Evolutionary conservation across 2,113 vertebrate genomes (phyloP), one percentile per base, ranked within the genome.

Genomic region (Larimichthys polyactis): DNA sequence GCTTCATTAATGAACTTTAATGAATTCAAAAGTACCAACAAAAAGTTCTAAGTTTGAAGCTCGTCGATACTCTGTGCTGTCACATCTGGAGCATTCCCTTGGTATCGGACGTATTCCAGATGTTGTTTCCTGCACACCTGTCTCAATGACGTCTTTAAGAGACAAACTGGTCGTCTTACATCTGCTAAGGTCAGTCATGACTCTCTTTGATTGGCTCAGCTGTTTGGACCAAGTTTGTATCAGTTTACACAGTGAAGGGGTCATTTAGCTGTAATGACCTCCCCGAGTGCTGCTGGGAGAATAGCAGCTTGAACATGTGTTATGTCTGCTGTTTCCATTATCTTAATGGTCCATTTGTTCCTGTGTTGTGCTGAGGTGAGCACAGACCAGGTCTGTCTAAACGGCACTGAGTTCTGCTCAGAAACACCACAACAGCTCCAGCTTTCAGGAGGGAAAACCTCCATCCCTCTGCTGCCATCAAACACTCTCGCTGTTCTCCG

Each of bases 201-300:
- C 54, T 14, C n/a, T 12, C n/a, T 55, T 5, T 55, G n/a, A 55
- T 55, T 55, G 11, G 54, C 11, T 55, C n/a, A 1, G 54, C 54
- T 55, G 49, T 52, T 52, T 52, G 49, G 49, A 20, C 19, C 17
- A 7, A 52, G n/a, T 7, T 55, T 40, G 36, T 40, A 24, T 55
- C 11, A 5, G n/a, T 55, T 55, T 22, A 55, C 10, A 55, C n/a
- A 55, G 52, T 11, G 52, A 55, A 22, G 20, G 19, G 10, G n/a
- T 55, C 52, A 55, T 55, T 55, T 55, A 55, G 52, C 20, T 55
- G 52, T 55, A 55, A 55, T 55, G 52, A 55, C 52, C n/a, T 55
- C 54, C 54, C 11, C 11, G n/a, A 12, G 54, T 22, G n/a, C 54
- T 55, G n/a, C 54, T 55, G 54, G 54, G 52, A 55, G n/a, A n/a